Evolutionary conservation across 2,888 invertebrate species (phyloP), one percentile per base, ranked within the genome.

Genomic region (Ophraella communa): DNA sequence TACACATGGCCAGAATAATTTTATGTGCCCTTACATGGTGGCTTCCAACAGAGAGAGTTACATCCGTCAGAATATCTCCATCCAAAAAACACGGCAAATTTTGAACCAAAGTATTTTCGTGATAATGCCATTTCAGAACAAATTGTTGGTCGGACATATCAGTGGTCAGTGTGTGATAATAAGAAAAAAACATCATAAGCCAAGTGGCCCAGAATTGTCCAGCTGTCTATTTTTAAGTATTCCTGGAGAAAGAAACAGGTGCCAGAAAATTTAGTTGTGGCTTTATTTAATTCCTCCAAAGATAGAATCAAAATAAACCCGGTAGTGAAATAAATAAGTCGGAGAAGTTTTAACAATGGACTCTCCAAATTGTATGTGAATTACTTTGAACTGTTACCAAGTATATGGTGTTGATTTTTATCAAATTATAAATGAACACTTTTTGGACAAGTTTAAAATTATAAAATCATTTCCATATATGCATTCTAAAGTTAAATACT

Each of bases 1-100:
- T 95, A 83, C 95, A 95, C 69, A 94, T 93, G 23, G 95, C 95
- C 62, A 95, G 84, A 55, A 95, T 92, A 56, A 95, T 88, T 76
- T 90, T 88, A 82, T 95, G 95, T 1, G 95, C 95, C 75, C 90
- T 90, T 71, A 95, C 85, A n/a, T 90, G 89, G 66, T 91, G 89
- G 20, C 93, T 92, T 73, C 91, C 93, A 4, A 94, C 94, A 70
- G 93, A 93, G 51, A 95, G 85, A 10, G 94, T 95, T 53, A 95
- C 93, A 82, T 95, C 94, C 60, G 94, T 92, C 75, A 94, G 85
- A 80, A 93, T 88, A 73, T 93, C 93, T 61, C 91, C 89, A 76
- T 91, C 91, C 72, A 94, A 84, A 77, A 94, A 86, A 71, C 90
- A 88, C 47, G 93, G 91, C 77, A 94, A 84, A 61, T 92, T 91